These are phyloP conservation scores for Notodonta ziczac DNA, from an alignment of 2,888 invertebrate species.

Conservation along the genomic window DNA sequence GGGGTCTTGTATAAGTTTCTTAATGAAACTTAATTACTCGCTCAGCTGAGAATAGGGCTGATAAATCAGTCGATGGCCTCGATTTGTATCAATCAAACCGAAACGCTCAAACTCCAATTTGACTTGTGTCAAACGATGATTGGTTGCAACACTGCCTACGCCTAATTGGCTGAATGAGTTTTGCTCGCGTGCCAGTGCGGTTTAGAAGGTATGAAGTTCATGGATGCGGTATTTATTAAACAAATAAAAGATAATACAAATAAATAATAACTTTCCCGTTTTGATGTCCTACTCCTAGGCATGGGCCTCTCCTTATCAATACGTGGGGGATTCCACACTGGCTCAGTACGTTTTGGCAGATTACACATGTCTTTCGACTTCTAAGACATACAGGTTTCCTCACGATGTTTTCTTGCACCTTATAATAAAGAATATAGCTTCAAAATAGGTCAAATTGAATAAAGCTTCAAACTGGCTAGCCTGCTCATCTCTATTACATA, in stretches of 20 bases:
- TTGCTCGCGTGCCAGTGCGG: slow-evolving; percentile 64
- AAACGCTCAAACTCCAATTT: slow-evolving; percentile 76
- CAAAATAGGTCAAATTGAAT: too few species aligned
- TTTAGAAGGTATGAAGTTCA: slow-evolving; percentile 45
- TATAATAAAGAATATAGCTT: too few species aligned
- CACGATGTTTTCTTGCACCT: too few species aligned
- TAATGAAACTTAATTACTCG: slow-evolving; percentile 62
- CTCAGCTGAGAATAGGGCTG: slow-evolving; percentile 55
- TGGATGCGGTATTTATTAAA: slow-evolving; percentile 41
- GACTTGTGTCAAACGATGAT: slow-evolving; percentile 82
- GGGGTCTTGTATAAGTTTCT: slow-evolving; percentile 34
- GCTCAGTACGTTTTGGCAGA: too few species aligned
- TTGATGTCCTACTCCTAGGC: too few species aligned
- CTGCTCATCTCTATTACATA: too few species aligned
- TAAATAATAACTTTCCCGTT: too few species aligned
- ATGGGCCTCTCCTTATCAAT: too few species aligned
- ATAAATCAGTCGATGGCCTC: slow-evolving; percentile 79
- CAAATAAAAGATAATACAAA: background rate
- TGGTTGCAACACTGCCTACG: slow-evolving; percentile 77
- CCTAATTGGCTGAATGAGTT: slow-evolving; percentile 80
- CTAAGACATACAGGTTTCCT: too few species aligned
- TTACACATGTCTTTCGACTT: too few species aligned
- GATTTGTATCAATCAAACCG: slow-evolving; percentile 78
- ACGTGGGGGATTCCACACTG: too few species aligned
- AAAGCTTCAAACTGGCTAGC: too few species aligned